Evolutionary conservation across 2,797 vertebrate genomes (phyloP), one percentile per base, ranked within the genome.

Genomic region (Schizothorax lantsangensis): DNA sequence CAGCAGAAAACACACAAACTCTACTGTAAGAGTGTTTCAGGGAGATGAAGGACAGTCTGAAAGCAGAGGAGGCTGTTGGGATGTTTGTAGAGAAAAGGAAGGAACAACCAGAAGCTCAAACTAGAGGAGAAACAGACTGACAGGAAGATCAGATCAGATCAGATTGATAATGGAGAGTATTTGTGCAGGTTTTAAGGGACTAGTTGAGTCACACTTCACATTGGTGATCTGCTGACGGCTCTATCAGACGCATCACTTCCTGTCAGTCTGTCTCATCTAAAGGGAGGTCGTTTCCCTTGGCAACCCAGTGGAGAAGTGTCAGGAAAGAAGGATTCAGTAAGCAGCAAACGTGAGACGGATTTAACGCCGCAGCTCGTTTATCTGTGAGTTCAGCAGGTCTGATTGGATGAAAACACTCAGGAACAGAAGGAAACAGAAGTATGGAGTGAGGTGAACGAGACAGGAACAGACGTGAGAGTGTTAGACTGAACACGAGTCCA

Each of bases 291-390:
- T 90, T 85, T 92, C 91, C 91, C 90, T 89, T 84, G 84, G 92
- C 88, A 93, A 93, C 93, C 90, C 88, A 91, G 91, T 79, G 90
- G 85, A 87, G 83, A 92, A 84, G 91, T 91, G 91, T 91, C 5
- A 66, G 86, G 36, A 83, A 11, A 36, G 77, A 40, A 26, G 83
- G 75, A 59, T 79, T 82, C 33, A 23, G 49, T 36, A 43, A 52
- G 85, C 68, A 40, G 80, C 33, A 9, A 40, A 57, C 33, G 38
- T 38, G 59, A 74, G 73, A 6, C 43, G 52, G 71, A 38, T 38
- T 77, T 17, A 21, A 47, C 4, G 11, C 43, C 2, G 57, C 71
- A 17, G 47, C 59, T 11, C n/a, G 0, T 81, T 78, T 23, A 80
- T 49, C 73, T 66, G 79, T 71, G 84, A 88, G 80, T 84, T 83